phyloP scores from a whole-genome alignment of 23 tunicate genomes.

The Trididemnum miniatum region DNA sequence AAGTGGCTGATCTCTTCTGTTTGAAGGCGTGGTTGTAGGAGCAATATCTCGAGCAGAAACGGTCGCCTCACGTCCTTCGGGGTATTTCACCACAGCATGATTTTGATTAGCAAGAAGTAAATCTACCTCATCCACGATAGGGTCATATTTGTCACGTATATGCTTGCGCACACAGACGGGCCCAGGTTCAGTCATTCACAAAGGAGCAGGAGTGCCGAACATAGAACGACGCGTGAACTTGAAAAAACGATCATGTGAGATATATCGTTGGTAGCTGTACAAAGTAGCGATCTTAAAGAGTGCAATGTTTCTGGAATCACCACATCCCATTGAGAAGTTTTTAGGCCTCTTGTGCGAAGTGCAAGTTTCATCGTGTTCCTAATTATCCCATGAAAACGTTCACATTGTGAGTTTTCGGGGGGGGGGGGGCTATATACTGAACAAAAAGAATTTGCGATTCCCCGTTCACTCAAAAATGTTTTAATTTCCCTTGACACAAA shows the following conservation, averaged over 20 bases:
- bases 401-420: background rate
- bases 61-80: background rate
- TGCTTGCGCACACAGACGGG: background rate
- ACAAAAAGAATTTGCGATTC: background rate
- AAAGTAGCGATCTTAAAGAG: background rate
- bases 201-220: background rate
- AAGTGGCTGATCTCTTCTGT: background rate
- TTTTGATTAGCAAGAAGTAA: background rate
- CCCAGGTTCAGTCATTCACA: background rate
- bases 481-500: background rate
- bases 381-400: background rate
- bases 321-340: background rate
- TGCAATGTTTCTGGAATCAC: background rate
- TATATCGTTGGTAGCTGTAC: background rate
- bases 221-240: background rate
- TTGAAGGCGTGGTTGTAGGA: background rate
- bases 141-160: background rate
- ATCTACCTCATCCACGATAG: background rate
- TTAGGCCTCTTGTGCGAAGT: background rate
- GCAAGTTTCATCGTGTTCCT: background rate
- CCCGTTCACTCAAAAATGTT: background rate
- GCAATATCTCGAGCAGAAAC: background rate
- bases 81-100: background rate
- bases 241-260: too few relatives aligned
- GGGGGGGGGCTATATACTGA: background rate